These are phyloP conservation scores for Chrysodeixis includens DNA, from an alignment of 2,888 invertebrate species.

Conservation along the genomic window DNA sequence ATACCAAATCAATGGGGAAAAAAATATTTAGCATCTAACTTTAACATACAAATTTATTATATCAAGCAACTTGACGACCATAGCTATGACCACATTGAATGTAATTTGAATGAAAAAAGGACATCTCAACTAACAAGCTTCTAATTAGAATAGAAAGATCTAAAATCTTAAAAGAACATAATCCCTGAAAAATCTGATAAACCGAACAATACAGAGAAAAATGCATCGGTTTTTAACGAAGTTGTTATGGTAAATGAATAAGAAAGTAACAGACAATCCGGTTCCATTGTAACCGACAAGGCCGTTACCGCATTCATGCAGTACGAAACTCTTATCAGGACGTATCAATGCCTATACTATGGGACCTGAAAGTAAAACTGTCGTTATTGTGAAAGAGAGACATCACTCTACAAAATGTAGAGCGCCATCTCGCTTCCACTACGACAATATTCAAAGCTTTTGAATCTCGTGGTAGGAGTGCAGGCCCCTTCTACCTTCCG, in stretches of 20 bases:
- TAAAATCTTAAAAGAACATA: neutral
- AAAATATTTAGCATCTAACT: too few relatives aligned
- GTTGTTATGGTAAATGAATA: slow-evolving; percentile 41
- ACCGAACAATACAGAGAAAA: slow-evolving; percentile 47
- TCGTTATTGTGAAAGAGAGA: too few relatives aligned
- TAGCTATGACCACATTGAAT: too few relatives aligned
- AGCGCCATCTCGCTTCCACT: too few relatives aligned
- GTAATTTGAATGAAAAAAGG: too few relatives aligned
- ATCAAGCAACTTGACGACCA: too few relatives aligned
- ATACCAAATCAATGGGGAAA: too few relatives aligned
- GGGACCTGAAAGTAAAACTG: too few relatives aligned
- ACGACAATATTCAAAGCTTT: too few relatives aligned
- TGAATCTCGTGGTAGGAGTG: too few relatives aligned
- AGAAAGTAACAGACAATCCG: slow-evolving; percentile 57
- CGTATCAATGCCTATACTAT: slow-evolving; percentile 24
- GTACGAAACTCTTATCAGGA: slow-evolving; percentile 41
- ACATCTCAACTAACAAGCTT: neutral
- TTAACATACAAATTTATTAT: too few relatives aligned
- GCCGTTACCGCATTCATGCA: slow-evolving; percentile 55
- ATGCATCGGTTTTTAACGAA: slow-evolving; percentile 40
- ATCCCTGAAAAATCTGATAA: slow-evolving; percentile 35
- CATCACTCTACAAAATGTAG: too few relatives aligned
- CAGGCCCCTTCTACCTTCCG: slow-evolving; percentile 27
- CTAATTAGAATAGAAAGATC: neutral
- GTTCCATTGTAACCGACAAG: slow-evolving; percentile 54